A percentile compares a stretch with the other conserved stretches of the same genome.
Evolutionary conservation across 2,113 vertebrate genomes (phyloP).

Genomic region (Rhabdornis inornatus): DNA sequence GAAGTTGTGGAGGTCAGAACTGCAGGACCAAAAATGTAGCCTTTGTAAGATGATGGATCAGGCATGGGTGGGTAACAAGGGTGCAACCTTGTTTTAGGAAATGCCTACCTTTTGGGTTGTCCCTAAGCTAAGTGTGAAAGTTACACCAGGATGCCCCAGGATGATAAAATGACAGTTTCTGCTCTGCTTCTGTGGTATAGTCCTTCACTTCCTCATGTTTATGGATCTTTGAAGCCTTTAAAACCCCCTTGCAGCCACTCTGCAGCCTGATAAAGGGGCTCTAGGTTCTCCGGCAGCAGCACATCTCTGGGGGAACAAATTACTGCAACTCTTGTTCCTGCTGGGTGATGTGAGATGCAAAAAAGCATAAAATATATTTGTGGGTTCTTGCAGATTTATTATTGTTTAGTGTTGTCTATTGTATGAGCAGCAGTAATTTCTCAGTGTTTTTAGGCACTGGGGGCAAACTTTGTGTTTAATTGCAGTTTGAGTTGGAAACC

Average conservation of each 20-base stretch:
- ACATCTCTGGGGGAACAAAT: accelerated
- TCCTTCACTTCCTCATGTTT: neutral
- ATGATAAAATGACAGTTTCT: neutral
- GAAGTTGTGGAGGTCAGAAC: neutral
- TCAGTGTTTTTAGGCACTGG: neutral
- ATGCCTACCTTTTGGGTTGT: neutral
- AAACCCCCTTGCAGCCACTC: accelerated
- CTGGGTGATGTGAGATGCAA: neutral
- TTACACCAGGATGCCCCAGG: neutral
- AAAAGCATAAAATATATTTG: neutral
- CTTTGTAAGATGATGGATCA: neutral
- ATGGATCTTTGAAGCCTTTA: neutral
- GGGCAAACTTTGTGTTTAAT: neutral
- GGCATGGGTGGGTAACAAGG: neutral
- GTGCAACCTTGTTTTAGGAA: neutral
- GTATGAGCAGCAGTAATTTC: neutral
- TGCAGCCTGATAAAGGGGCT: neutral
- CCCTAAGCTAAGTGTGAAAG: neutral
- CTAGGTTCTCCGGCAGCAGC: neutral
- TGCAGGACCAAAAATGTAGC: neutral
- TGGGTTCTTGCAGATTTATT: neutral
- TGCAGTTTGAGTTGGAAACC: neutral
- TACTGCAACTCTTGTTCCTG: neutral
- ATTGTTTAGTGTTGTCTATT: neutral
- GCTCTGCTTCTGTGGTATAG: neutral